Percentiles rank a stretch among this genome's conserved stretches.
Evolutionary conservation across 2,797 vertebrate genomes (phyloP).

Genomic region (Hoplostethus mediterraneus): DNA sequence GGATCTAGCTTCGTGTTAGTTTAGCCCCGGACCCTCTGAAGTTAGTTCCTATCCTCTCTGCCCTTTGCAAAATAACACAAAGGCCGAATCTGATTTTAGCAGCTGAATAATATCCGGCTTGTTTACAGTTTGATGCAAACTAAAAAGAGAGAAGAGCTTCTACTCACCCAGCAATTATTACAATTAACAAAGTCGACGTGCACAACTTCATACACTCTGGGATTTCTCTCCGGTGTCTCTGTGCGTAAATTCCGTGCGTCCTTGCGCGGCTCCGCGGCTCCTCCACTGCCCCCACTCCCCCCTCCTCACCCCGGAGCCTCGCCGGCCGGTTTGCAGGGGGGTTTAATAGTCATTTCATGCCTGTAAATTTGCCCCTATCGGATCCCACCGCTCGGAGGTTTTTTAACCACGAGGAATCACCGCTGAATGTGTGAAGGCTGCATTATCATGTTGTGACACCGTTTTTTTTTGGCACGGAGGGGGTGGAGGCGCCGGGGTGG

Average conservation of each 20-base stretch:
- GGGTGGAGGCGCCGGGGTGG: no score
- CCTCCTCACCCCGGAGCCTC: conserved; percentile 52
- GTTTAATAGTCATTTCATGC: conserved; percentile 73
- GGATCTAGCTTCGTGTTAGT: conserved; percentile 78
- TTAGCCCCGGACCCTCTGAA: conserved; percentile 70
- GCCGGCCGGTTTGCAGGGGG: conserved; percentile 57
- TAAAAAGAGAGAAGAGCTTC: conserved; percentile 20
- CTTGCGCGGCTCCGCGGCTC: conserved; percentile 37
- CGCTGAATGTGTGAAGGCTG: conserved; percentile 65
- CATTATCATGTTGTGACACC: conserved; percentile 79
- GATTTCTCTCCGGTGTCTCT: conserved; percentile 47
- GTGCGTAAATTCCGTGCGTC: conserved; percentile 69
- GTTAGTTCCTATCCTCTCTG: conserved; percentile 27
- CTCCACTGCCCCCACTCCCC: conserved; percentile 21
- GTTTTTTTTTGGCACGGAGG: conserved; percentile 56
- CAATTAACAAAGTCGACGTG: conserved; percentile 26
- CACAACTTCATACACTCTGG: conserved; percentile 7
- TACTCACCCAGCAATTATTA: conserved; percentile 70
- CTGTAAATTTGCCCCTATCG: conserved; percentile 66
- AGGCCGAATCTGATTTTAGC: conserved; percentile 40
- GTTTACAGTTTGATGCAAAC: background rate
- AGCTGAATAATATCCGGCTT: background rate
- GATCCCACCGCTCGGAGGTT: conserved; percentile 52
- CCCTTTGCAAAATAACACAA: conserved; percentile 31
- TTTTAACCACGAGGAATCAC: conserved; percentile 61